Evolutionary conservation across 2,797 vertebrate genomes (phyloP).

Genomic region (Monodelphis domestica): DNA sequence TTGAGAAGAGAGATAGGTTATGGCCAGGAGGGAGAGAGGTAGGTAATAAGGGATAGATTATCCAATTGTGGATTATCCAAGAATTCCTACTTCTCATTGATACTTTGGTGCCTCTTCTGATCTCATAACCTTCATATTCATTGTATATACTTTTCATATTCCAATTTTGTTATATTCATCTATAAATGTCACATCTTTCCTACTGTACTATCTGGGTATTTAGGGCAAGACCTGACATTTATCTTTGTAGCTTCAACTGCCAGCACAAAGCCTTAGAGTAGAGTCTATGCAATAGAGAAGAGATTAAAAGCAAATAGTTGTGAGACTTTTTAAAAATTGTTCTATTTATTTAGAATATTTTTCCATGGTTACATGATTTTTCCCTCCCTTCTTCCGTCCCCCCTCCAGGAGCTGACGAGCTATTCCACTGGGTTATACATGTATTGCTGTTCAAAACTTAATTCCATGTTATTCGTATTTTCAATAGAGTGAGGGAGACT

Average conservation of each 20-base stretch:
- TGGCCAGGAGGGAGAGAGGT: not conserved
- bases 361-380: no score
- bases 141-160: not conserved
- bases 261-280: not conserved
- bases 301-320: no score
- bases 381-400: no score
- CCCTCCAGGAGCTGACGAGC: no score
- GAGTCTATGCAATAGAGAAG: no score
- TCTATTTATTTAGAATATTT: no score
- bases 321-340: no score
- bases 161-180: not conserved
- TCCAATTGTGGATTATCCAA: not conserved
- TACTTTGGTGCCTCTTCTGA: not conserved
- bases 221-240: not conserved
- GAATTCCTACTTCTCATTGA: not conserved
- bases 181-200: not conserved
- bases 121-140: not conserved
- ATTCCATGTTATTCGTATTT: no score
- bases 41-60: not conserved
- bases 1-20: not conserved
- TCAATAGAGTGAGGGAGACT: no score
- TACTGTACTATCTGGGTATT: not conserved
- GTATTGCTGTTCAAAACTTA: no score
- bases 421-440: no score
- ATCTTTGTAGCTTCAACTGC: not conserved